Evolutionary conservation across 2,888 invertebrate genomes (phyloP), one percentile per base, ranked within the genome.

Genomic region (Plebejus anna): DNA sequence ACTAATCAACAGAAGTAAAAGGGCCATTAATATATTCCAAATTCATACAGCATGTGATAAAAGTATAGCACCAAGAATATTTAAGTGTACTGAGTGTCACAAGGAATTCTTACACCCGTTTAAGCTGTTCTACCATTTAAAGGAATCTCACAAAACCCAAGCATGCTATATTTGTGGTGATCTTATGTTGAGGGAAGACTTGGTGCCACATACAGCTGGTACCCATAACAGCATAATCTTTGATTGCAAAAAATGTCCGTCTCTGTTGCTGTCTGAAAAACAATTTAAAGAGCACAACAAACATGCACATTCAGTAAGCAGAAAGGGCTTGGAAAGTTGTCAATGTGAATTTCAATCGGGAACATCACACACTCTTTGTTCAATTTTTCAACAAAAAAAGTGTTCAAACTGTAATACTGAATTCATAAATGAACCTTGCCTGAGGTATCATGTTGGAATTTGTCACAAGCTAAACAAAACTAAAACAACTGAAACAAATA

Each of bases 371-470:
- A 90, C 91, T 3, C 92, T 92, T 76, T 77, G 86, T 0, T 84
- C 88, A 0, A 81, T 90, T 0, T 92, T 92, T 75, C 78, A 82
- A 0, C 79, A 82, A 0, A 88, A 90, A 78, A 85, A 79, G 0
- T 93, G 93, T 76, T 90, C 91, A 0, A 83, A 85, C 3, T 93
- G 93, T 61, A 86, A 89, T 9, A 88, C 84, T 22, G 57, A 85
- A 1, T 93, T 91, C 77, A 85, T 87, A 2, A 93, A 92, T 78
- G 88, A 87, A 75, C 84, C 84, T 11, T 93, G 92, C 71, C 92
- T 90, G 70, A 80, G 87, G 1, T 81, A 90, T 77, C 92, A 93
- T 70, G 86, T 90, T 0, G 88, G 87, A 79, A 80, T 80, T 11
- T 92, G 93, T 78, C 90, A 90, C 75, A 84, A 89, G 70, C 79